Conservation (phyloP, 2,797 vertebrate genomes). For the Notolabrus celidotus region DNA sequence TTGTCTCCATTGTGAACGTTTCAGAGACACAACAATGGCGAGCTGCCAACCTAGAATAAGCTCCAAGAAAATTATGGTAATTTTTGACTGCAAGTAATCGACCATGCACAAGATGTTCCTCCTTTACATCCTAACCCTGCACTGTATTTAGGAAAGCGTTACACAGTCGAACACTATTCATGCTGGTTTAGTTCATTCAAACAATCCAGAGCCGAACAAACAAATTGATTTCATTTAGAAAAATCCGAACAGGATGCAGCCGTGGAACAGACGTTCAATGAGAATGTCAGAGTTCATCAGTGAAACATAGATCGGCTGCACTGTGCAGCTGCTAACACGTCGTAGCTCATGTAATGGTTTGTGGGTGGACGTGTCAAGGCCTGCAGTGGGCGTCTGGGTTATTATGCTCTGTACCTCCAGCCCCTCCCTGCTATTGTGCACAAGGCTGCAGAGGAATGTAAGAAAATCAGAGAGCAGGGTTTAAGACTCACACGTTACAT, state of each 20-base stretch:
- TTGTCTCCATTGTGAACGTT: no score
- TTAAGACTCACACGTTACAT: neutral
- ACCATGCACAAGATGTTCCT: neutral
- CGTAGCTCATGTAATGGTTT: slow-evolving; percentile 37
- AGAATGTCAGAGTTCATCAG: neutral
- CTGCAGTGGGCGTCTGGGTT: slow-evolving; percentile 38
- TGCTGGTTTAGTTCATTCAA: neutral
- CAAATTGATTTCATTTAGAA: neutral
- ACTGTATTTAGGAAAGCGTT: neutral
- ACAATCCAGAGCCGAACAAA: neutral
- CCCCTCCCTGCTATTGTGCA: slow-evolving; percentile 19
- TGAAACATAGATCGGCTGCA: neutral
- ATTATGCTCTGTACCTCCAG: slow-evolving; percentile 21
- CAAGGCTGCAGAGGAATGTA: neutral
- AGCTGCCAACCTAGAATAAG: neutral
- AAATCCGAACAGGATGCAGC: neutral
- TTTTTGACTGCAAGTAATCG: neutral
- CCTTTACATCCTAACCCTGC: neutral
- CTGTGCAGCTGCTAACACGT: slow-evolving; percentile 9
- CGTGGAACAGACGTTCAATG: neutral
- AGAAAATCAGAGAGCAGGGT: neutral
- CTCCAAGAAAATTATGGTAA: neutral
- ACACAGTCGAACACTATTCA: no score
- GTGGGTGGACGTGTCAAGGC: slow-evolving; percentile 58
- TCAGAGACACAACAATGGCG: slow-evolving; percentile 8